These are phyloP conservation scores for Watsonalla cultraria DNA, from an alignment of 2,888 invertebrate species.

Conservation along the genomic window DNA sequence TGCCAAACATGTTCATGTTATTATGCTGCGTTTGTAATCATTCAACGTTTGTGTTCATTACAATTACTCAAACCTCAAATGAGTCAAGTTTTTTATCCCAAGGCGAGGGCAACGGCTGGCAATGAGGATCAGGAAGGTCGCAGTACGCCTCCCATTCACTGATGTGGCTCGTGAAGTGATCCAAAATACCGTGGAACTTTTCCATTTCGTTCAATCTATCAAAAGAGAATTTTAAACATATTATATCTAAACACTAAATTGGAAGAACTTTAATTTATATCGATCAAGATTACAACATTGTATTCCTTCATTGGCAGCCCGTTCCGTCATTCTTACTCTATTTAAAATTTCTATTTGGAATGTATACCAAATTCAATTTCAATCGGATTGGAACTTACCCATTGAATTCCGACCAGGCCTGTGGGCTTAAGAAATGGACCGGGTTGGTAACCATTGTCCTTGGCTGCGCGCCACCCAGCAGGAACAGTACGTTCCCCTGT, in stretches of 20 bases:
- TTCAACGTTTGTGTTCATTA: too few species aligned
- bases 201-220: slow-evolving; percentile 65
- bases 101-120: slow-evolving; percentile 81
- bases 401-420: slow-evolving; percentile 64
- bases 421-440: slow-evolving; percentile 56
- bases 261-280: too few species aligned
- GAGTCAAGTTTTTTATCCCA: slow-evolving; percentile 80
- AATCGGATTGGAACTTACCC: slow-evolving; percentile 37
- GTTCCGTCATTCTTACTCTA: too few species aligned
- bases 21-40: too few species aligned
- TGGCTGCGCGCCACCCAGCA: slow-evolving; percentile 88
- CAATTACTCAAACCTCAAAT: slow-evolving; percentile 69
- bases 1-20: too few species aligned
- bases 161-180: slow-evolving; percentile 79
- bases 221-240: slow-evolving; percentile 2
- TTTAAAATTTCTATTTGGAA: background rate
- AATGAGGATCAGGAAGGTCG: slow-evolving; percentile 87
- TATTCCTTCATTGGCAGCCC: too few species aligned
- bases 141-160: slow-evolving; percentile 85
- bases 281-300: too few species aligned
- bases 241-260: background rate
- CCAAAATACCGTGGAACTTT: slow-evolving; percentile 80
- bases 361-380: slow-evolving; percentile 6
- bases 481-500: slow-evolving; percentile 87
- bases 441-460: slow-evolving; percentile 51